phyloP scores from a whole-genome alignment of 2,888 invertebrate species.

The Cantharis lateralis region DNA sequence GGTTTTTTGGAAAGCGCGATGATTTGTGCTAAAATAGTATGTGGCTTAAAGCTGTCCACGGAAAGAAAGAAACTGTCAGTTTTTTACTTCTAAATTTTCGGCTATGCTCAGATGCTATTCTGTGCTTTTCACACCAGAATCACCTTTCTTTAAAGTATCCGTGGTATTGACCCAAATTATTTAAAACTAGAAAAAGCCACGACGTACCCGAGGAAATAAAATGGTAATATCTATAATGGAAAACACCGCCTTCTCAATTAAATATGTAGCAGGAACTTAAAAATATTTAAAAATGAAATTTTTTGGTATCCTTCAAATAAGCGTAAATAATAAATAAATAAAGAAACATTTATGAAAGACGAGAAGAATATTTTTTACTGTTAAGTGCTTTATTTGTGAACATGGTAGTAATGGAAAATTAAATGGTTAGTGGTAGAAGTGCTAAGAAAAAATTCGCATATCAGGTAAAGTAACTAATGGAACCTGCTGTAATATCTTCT shows the following conservation, averaged over 20 bases:
- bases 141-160: neutral
- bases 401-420: slow-evolving; percentile 11
- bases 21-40: neutral
- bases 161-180: neutral
- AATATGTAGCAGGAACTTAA: neutral
- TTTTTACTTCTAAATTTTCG: neutral
- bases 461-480: slow-evolving; percentile 24
- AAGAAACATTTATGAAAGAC: neutral
- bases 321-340: neutral
- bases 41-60: neutral
- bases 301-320: no score
- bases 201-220: neutral
- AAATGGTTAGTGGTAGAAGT: slow-evolving; percentile 10
- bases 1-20: neutral
- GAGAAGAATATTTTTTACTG: neutral
- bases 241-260: neutral
- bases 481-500: slow-evolving; percentile 24
- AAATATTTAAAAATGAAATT: no score
- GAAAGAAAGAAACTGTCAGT: neutral
- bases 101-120: neutral
- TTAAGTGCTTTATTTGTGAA: neutral
- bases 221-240: neutral
- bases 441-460: slow-evolving; percentile 13
- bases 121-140: neutral
- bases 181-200: neutral